These are phyloP conservation scores for Synanthedon myopaeformis DNA, from an alignment of 2,888 invertebrate genomes.

Conservation along the genomic window DNA sequence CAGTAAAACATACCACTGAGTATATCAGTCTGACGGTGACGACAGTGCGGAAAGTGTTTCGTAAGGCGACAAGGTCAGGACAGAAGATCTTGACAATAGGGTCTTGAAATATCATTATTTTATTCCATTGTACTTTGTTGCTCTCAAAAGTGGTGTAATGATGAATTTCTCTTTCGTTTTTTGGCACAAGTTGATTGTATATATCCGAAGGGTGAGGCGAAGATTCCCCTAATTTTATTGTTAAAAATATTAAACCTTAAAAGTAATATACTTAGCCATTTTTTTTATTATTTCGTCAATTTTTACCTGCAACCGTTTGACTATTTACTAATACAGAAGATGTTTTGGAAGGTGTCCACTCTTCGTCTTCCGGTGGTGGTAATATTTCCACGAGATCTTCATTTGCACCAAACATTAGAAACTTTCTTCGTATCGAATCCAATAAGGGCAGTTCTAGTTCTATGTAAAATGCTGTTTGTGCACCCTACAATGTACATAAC, in stretches of 20 bases:
- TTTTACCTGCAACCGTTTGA: slow-evolving; percentile 20
- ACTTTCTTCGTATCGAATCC: slow-evolving; percentile 47
- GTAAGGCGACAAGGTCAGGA: slow-evolving; percentile 54
- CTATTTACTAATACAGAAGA: slow-evolving; percentile 15
- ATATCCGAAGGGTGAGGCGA: slow-evolving; percentile 28
- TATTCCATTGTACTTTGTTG: slow-evolving; percentile 61
- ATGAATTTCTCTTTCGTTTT: slow-evolving; percentile 33
- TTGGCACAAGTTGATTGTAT: slow-evolving; percentile 28
- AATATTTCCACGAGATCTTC: slow-evolving; percentile 39
- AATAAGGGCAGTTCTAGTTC: slow-evolving; percentile 68
- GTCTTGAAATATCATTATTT: slow-evolving; percentile 64
- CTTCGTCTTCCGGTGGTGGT: slow-evolving; percentile 43
- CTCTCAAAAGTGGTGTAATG: slow-evolving; percentile 61
- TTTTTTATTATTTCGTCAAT: not conserved
- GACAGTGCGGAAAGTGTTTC: slow-evolving; percentile 67
- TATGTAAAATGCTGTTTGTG: slow-evolving; percentile 53
- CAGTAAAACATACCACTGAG: slow-evolving; percentile 42
- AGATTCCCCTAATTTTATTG: slow-evolving; percentile 14
- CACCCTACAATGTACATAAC: slow-evolving; percentile 25
- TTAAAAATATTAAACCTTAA: not conserved
- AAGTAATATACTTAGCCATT: not conserved
- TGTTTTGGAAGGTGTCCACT: slow-evolving; percentile 14
- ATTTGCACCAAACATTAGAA: slow-evolving; percentile 41
- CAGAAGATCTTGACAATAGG: slow-evolving; percentile 62
- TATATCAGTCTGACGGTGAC: slow-evolving; percentile 64